Conservation (phyloP, 2,113 vertebrate genomes). For the Xiphorhynchus elegans region DNA sequence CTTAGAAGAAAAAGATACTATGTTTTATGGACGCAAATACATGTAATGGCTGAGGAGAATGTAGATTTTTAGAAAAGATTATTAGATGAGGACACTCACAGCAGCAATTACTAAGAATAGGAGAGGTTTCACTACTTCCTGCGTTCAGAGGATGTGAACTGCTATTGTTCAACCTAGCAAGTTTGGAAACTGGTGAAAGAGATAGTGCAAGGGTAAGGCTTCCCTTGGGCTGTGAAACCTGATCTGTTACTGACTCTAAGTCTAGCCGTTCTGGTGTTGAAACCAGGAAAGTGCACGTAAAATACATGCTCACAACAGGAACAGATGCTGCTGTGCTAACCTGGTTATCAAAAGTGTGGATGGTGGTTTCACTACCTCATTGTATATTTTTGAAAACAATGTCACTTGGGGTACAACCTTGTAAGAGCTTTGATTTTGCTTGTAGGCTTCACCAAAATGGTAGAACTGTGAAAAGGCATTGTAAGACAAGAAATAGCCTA, state of each 20-base stretch:
- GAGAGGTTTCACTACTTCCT: background rate
- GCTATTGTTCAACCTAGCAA: background rate
- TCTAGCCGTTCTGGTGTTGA: background rate
- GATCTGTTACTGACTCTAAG: background rate
- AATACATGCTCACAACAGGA: background rate
- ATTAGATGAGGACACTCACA: background rate
- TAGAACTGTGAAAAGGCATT: background rate
- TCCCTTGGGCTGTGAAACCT: background rate
- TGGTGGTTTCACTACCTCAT: background rate
- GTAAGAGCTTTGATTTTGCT: background rate
- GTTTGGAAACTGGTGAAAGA: background rate
- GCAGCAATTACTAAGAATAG: background rate
- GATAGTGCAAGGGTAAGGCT: background rate
- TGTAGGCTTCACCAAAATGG: background rate
- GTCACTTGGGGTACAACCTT: background rate
- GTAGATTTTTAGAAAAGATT: background rate
- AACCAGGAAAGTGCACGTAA: background rate
- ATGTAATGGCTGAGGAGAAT: background rate
- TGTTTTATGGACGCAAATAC: background rate
- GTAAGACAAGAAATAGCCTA: background rate
- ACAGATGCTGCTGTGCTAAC: background rate
- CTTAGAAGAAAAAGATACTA: accelerated
- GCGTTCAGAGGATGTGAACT: background rate
- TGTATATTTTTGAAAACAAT: background rate
- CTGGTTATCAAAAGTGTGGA: background rate